A percentile compares a stretch with the other conserved stretches of the same genome.
These are phyloP conservation scores for Drosophila kurseongensis DNA, from an alignment of 1,140 invertebrate species.

Conservation along the genomic window DNA sequence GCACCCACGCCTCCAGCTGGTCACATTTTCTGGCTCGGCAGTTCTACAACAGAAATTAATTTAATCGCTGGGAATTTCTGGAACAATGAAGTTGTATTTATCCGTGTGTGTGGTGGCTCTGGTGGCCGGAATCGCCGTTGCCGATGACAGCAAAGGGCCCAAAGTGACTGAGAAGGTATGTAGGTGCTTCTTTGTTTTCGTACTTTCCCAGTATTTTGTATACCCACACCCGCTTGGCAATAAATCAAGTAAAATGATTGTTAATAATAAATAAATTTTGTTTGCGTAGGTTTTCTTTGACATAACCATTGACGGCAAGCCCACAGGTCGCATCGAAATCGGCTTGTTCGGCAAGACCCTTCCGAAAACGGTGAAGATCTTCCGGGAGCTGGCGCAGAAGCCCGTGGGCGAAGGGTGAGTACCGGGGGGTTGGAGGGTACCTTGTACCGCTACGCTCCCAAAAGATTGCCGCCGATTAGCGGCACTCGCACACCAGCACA, in stretches of 20 bases:
- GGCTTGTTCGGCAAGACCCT: slow-evolving; percentile 98
- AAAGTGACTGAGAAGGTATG: slow-evolving; percentile 92
- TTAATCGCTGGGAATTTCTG: slow-evolving; percentile 14
- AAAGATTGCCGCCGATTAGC: slow-evolving; percentile 24
- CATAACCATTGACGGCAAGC: slow-evolving; percentile 93
- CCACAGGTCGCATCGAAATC: slow-evolving; percentile 93
- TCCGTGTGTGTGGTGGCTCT: slow-evolving; percentile 71
- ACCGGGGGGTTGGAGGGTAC: slow-evolving; percentile 8
- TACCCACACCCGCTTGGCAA: slow-evolving; percentile 29
- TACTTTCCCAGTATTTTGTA: slow-evolving; percentile 6
- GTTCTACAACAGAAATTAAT: no score
- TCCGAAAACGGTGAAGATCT: slow-evolving; percentile 97
- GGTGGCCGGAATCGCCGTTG: slow-evolving; percentile 66
- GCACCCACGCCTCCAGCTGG: no score
- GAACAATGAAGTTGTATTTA: slow-evolving; percentile 70
- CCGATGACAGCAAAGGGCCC: slow-evolving; percentile 86
- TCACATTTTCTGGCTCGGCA: no score
- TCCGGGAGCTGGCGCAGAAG: slow-evolving; percentile 92
- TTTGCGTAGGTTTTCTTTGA: slow-evolving; percentile 95
- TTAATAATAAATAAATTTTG: slow-evolving; percentile 37
- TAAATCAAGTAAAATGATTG: slow-evolving; percentile 52
- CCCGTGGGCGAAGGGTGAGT: slow-evolving; percentile 89
- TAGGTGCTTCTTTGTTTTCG: slow-evolving; percentile 71
- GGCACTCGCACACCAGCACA: slow-evolving; percentile 16
- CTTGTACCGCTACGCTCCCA: neutral